Evolutionary conservation across 2,113 vertebrate species (phyloP).

Genomic region (Origma solitaria): DNA sequence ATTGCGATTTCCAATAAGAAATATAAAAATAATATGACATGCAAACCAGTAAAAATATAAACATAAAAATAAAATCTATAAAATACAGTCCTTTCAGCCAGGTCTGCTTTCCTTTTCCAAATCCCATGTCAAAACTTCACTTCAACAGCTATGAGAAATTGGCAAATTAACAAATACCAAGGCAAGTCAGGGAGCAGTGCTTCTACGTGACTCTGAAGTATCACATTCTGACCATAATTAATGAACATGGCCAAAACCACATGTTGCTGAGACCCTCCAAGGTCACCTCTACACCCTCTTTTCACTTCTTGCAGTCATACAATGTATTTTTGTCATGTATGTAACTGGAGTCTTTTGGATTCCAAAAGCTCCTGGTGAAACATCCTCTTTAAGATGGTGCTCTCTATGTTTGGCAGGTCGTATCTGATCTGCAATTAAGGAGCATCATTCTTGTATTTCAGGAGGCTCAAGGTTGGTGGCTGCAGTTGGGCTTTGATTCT

Average conservation of each 20-base stretch:
- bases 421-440: not conserved
- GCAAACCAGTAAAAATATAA: constrained; percentile 16
- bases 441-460: not conserved
- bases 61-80: constrained; percentile 23
- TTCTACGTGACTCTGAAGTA: not conserved
- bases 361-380: not conserved
- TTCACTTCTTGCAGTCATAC: fast-evolving
- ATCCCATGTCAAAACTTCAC: not conserved
- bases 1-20: not conserved
- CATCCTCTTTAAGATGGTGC: not conserved
- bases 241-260: fast-evolving
- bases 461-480: not conserved
- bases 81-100: not conserved
- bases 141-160: not conserved
- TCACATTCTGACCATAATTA: not conserved
- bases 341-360: not conserved
- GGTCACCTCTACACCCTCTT: not conserved
- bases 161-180: not conserved
- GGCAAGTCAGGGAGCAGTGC: not conserved
- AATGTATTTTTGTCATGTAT: not conserved
- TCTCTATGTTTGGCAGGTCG: fast-evolving
- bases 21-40: not conserved
- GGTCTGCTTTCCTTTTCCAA: not conserved
- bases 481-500: not conserved
- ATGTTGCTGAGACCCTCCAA: not conserved